These are phyloP conservation scores for Standfussiana lucernea DNA, from an alignment of 2,888 invertebrate species.

Conservation along the genomic window DNA sequence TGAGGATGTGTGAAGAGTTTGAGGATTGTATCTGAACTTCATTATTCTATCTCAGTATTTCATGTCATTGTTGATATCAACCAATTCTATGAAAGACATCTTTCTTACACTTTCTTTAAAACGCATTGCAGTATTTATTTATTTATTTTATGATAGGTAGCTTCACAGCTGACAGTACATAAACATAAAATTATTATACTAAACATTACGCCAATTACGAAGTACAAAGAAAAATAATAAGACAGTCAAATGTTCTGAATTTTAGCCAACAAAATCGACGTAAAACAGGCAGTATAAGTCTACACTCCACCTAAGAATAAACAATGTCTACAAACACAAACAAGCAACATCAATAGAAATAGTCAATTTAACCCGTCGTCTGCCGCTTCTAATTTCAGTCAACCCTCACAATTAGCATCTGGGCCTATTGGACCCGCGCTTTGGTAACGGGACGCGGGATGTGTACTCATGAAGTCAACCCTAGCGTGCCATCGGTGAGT, in stretches of 20 bases:
- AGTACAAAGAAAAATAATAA: no score
- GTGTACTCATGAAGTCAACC: constrained; percentile 61
- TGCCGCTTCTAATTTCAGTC: constrained; percentile 73
- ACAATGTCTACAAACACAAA: constrained; percentile 37
- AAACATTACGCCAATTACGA: no score
- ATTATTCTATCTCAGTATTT: no score
- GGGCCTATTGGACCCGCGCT: constrained; percentile 68
- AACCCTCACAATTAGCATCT: constrained; percentile 75
- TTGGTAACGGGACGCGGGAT: constrained; percentile 69
- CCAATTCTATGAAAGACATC: no score
- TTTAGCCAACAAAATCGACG: not conserved
- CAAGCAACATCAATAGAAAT: constrained; percentile 56
- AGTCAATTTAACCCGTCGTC: constrained; percentile 59
- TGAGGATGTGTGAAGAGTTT: no score
- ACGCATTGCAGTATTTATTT: no score
- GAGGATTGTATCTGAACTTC: no score
- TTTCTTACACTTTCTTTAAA: no score
- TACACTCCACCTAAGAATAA: constrained; percentile 28
- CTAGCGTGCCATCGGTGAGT: constrained; percentile 49
- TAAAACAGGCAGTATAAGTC: not conserved
- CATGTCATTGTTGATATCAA: no score
- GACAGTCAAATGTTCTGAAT: not conserved
- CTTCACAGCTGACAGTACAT: no score
- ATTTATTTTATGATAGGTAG: no score
- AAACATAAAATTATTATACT: no score